These are phyloP conservation scores for Rhamnusium bicolor DNA, from an alignment of 2,888 invertebrate species.

Conservation along the genomic window DNA sequence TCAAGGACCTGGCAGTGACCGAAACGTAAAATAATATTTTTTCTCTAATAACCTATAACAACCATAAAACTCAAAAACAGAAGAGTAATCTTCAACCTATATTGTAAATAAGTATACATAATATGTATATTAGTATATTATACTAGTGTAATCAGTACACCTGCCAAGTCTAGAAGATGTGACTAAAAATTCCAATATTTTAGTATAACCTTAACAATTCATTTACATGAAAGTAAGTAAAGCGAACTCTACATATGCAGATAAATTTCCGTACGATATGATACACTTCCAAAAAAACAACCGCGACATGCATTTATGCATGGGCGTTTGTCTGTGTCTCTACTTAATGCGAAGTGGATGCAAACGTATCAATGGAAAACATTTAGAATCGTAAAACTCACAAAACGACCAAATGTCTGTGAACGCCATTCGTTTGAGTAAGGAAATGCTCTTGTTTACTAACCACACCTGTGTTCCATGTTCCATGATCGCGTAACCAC, in stretches of 20 bases:
- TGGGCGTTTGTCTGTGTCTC: not conserved
- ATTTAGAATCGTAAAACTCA: not conserved
- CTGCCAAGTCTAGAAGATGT: no score
- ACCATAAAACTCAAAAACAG: no score
- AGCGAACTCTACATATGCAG: not conserved
- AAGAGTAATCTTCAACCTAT: no score
- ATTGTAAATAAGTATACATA: no score
- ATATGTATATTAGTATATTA: no score
- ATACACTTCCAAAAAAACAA: not conserved
- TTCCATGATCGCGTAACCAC: constrained; percentile 33
- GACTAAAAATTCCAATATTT: not conserved
- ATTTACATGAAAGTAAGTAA: not conserved
- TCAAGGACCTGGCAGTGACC: no score
- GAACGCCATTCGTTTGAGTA: constrained; percentile 42
- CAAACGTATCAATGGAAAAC: not conserved
- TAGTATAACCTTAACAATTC: not conserved
- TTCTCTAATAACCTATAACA: no score
- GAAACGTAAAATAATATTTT: no score
- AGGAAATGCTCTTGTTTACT: constrained; percentile 50
- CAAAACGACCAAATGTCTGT: not conserved
- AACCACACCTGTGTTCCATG: constrained; percentile 53
- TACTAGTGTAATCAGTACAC: no score
- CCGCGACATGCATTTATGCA: not conserved
- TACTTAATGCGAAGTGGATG: not conserved
- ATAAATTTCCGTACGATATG: not conserved